phyloP scores from a whole-genome alignment of 2,113 vertebrate genomes.

The Dromiciops gliroides region DNA sequence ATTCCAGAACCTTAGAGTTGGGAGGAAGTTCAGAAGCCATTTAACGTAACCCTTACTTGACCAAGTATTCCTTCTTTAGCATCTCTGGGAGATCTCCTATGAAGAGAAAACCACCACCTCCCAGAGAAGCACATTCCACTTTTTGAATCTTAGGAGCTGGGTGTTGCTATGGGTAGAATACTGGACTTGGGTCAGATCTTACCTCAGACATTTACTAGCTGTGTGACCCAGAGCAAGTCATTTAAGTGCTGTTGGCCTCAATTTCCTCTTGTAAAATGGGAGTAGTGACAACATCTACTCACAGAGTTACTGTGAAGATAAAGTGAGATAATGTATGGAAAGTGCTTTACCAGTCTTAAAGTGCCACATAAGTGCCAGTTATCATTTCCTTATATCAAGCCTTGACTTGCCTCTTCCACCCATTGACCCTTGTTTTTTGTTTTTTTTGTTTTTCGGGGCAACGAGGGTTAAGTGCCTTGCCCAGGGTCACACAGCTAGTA shows the following conservation, averaged over 20 bases:
- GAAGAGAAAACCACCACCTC: neutral
- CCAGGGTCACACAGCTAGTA: no score
- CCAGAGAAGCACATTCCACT: neutral
- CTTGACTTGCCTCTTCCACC: neutral
- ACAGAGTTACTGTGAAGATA: neutral
- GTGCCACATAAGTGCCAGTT: neutral
- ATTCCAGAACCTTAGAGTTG: neutral
- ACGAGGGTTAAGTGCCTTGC: no score
- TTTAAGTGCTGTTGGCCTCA: neutral
- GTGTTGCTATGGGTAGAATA: neutral
- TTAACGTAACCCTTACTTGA: neutral
- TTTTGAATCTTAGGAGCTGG: neutral
- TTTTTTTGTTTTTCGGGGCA: no score
- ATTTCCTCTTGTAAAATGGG: neutral
- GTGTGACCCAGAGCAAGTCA: neutral
- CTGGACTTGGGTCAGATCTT: neutral
- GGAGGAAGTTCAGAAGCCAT: neutral
- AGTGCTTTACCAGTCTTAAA: neutral
- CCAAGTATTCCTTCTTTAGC: neutral
- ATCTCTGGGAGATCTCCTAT: neutral
- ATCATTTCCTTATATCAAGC: neutral
- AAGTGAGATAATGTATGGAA: neutral
- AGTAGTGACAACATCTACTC: neutral
- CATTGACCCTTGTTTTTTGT: no score
- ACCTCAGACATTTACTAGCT: no score